Conservation (phyloP, 2,797 vertebrate species). For the Dallia pectoralis region DNA sequence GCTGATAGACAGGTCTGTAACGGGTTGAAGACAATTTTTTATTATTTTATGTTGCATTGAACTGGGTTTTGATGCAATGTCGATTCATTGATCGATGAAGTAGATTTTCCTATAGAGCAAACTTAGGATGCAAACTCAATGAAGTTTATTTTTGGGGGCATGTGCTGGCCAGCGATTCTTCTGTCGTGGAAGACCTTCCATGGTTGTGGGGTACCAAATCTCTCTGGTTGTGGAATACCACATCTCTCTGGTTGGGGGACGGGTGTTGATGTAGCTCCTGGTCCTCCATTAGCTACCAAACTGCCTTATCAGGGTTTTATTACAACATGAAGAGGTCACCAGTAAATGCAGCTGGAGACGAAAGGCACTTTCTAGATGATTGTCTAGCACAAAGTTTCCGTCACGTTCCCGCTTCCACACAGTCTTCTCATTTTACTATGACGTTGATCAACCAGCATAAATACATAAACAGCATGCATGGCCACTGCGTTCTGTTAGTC, state of each 20-base stretch:
- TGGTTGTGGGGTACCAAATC: neutral
- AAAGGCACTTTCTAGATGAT: conserved; percentile 7
- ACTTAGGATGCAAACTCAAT: too few relatives aligned
- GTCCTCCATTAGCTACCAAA: neutral
- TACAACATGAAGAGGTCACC: conserved; percentile 16
- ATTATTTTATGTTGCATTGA: too few relatives aligned
- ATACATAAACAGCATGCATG: conserved; percentile 28
- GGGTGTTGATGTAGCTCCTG: neutral
- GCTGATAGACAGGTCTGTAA: too few relatives aligned
- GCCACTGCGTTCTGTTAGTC: conserved; percentile 41
- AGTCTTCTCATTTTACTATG: conserved; percentile 35
- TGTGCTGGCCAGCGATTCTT: too few relatives aligned
- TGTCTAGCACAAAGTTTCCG: neutral
- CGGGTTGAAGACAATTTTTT: too few relatives aligned
- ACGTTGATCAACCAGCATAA: conserved; percentile 30
- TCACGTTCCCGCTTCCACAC: conserved; percentile 9
- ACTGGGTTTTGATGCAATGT: too few relatives aligned
- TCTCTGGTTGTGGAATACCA: neutral
- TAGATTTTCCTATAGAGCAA: too few relatives aligned
- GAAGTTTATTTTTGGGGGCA: too few relatives aligned
- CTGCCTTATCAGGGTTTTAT: neutral
- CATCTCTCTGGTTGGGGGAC: neutral
- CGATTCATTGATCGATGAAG: too few relatives aligned
- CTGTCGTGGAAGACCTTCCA: too few relatives aligned
- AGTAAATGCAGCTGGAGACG: conserved; percentile 1